phyloP scores from a whole-genome alignment of 2,888 invertebrate species.

The Pseudolycoriella hygida region DNA sequence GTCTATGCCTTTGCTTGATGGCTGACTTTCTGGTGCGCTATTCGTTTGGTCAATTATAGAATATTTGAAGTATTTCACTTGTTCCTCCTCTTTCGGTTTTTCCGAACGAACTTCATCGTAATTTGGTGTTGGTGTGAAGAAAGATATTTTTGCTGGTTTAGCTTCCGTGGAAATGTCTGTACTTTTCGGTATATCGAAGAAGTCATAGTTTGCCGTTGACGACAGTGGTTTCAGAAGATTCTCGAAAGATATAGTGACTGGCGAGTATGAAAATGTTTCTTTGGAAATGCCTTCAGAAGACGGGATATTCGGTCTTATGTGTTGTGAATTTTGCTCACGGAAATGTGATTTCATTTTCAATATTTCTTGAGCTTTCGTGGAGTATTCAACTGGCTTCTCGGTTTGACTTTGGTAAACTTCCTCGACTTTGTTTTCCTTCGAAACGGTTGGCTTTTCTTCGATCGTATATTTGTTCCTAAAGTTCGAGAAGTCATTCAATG shows the following conservation, averaged over 20 bases:
- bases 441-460: not conserved
- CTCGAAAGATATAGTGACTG: slow-evolving; percentile 17
- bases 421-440: not conserved
- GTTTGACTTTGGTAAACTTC: slow-evolving; percentile 14
- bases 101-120: no score
- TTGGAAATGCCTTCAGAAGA: slow-evolving; percentile 17
- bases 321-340: slow-evolving; percentile 22
- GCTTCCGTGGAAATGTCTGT: no score
- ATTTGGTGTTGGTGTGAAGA: no score
- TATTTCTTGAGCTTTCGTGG: slow-evolving; percentile 18
- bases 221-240: no score
- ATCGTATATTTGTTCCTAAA: not conserved
- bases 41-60: no score
- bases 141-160: no score
- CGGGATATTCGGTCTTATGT: not conserved
- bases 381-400: slow-evolving; percentile 11
- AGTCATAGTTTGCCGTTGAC: no score
- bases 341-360: slow-evolving; percentile 27
- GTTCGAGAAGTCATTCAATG: not conserved
- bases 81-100: no score
- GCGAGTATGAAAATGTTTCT: slow-evolving; percentile 19
- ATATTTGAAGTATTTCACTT: no score
- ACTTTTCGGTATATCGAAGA: no score
- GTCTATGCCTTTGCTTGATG: no score
- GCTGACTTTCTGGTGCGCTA: no score